These are phyloP conservation scores for Actenoides hombroni DNA, from an alignment of 2,113 vertebrate species.

Conservation along the genomic window DNA sequence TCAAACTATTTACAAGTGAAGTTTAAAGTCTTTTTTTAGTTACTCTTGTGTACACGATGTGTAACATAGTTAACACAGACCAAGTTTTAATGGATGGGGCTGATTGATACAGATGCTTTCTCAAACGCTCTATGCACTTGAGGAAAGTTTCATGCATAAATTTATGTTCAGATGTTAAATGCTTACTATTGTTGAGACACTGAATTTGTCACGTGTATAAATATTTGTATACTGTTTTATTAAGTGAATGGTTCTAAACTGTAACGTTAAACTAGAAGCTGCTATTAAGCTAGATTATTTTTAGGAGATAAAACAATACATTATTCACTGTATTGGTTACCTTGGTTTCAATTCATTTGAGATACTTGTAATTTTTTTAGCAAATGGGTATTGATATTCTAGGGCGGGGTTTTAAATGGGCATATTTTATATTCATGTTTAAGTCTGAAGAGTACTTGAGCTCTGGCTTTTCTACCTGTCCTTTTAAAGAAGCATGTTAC, in stretches of 20 bases:
- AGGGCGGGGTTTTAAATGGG: not conserved
- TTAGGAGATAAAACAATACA: not conserved
- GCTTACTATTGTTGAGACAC: not conserved
- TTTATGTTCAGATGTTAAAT: not conserved
- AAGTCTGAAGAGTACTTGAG: not conserved
- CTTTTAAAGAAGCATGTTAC: not conserved
- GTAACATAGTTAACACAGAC: not conserved
- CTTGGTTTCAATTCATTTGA: not conserved
- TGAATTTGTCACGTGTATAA: not conserved
- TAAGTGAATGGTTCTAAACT: not conserved
- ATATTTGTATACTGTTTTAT: not conserved
- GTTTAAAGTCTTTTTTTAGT: not conserved
- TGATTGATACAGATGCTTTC: not conserved
- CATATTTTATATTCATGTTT: not conserved
- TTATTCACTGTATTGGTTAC: too few species aligned
- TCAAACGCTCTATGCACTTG: not conserved
- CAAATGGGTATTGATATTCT: not conserved
- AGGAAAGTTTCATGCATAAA: not conserved
- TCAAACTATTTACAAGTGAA: not conserved
- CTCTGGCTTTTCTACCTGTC: not conserved
- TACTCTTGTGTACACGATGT: not conserved
- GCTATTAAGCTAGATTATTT: not conserved
- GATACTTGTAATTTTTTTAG: not conserved
- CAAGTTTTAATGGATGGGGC: not conserved
- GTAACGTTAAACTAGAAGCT: not conserved